Base-by-base conservation (phyloP, 2,888 invertebrate species). In the Apodemia duryi region DNA sequence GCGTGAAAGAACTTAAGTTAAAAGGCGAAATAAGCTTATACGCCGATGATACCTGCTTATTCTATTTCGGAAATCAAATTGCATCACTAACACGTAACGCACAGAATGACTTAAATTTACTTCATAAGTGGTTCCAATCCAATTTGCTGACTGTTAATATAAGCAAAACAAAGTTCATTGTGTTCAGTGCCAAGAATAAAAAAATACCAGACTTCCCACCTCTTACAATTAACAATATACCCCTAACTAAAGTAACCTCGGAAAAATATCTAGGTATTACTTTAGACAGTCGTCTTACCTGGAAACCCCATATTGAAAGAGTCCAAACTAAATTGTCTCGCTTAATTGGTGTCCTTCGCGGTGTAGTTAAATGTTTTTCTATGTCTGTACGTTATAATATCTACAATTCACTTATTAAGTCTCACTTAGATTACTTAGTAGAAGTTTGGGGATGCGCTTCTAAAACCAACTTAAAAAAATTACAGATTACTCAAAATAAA, bases 251-350 rank as follows among this genome's bases (percentile, higher is more conserved):
- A 51, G 51, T 21, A 6, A 51, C 3, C 7, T 4, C 51, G 6
- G 51, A 51, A 51, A 51, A 51, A 51, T 51, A 51, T 3, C 6
- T 51, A 21, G 51, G 21, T 51, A 51, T 51, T 51, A 51, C 13
- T n/a, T 21, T 51, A 21, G 51, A 51, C 21, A 51, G n/a, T 13
- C 51, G 21, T 6, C 21, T 51, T 21, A 21, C 51, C 51, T 51
- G 51, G 51, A 51, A 51, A 51, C 51, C 51, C 7, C 51, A 51
- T 21, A 51, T 51, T 51, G 51, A n/a, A 51, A 51, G 4, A 51
- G 51, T 51, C n/a, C 51, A 51, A 51, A 51, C n/a, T 51, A 51
- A 51, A 51, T 51, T 51, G 6, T 51, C 51, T 6, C 51, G 5
- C 21, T 51, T 51, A 51, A 51, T 51, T 2, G 51, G 51, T 51